Percentiles rank a stretch among this genome's conserved stretches.
These are phyloP conservation scores for Ammodytes marinus DNA, from an alignment of 2,113 vertebrate species.

Conservation along the genomic window DNA sequence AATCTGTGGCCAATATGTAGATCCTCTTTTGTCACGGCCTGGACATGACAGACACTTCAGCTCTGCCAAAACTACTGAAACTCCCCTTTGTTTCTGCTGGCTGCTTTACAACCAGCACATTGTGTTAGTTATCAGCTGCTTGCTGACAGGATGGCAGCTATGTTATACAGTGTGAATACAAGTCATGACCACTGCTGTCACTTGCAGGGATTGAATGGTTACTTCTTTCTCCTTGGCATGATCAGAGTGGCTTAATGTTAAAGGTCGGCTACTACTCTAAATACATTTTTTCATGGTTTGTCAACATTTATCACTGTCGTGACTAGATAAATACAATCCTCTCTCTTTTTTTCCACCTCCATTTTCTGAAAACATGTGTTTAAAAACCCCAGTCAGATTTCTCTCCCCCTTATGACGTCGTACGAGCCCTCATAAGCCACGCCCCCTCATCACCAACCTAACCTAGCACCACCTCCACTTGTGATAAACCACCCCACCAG, in stretches of 20 bases:
- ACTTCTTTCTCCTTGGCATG: background rate
- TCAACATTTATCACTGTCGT: too few species aligned
- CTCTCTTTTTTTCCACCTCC: too few species aligned
- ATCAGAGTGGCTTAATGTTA: background rate
- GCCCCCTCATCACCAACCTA: too few species aligned
- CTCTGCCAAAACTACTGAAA: background rate
- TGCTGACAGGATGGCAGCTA: background rate
- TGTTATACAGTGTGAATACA: background rate
- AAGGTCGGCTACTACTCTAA: background rate
- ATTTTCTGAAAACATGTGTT: too few species aligned
- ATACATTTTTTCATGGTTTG: too few species aligned
- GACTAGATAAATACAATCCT: too few species aligned
- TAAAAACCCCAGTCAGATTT: too few species aligned
- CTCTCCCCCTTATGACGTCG: too few species aligned
- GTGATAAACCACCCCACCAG: too few species aligned
- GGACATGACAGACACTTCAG: slow-evolving; percentile 12
- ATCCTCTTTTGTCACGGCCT: slow-evolving; percentile 13
- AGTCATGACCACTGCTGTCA: background rate
- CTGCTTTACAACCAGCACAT: background rate
- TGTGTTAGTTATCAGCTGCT: background rate
- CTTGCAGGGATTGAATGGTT: background rate
- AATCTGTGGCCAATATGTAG: slow-evolving; percentile 1
- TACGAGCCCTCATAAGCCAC: too few species aligned
- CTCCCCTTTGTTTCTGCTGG: background rate
- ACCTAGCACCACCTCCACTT: too few species aligned